phyloP scores from a whole-genome alignment of 2,888 invertebrate genomes.

The Sylvicola cinctus region DNA sequence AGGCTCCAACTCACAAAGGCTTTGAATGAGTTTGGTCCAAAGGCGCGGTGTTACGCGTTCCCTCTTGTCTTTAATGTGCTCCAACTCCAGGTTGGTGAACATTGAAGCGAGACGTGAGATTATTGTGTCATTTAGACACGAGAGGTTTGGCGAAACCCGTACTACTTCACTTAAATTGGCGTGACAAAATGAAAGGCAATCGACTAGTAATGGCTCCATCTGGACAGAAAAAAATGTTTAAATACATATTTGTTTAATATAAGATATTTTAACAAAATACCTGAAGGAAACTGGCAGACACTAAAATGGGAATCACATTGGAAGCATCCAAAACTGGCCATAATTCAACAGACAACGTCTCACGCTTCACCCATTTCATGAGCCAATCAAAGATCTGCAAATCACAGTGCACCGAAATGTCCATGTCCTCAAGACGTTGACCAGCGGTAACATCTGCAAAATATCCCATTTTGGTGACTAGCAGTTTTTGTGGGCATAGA shows the following conservation, averaged over 20 bases:
- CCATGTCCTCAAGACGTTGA: conserved; percentile 73
- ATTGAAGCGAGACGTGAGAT: conserved; percentile 59
- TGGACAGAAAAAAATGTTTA: conserved; percentile 18
- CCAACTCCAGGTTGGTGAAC: conserved; percentile 74
- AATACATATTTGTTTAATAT: conserved; percentile 3
- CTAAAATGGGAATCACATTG: conserved; percentile 80
- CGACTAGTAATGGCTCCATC: conserved; percentile 77
- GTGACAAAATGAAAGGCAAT: conserved; percentile 72
- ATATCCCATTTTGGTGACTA: conserved; percentile 86
- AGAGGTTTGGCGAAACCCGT: conserved; percentile 65
- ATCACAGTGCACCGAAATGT: conserved; percentile 93
- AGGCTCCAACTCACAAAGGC: conserved; percentile 52
- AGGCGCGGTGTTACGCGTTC: conserved; percentile 73
- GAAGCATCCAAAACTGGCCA: conserved; percentile 54
- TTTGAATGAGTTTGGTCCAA: conserved; percentile 63
- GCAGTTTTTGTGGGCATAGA: conserved; percentile 63
- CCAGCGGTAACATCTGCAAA: conserved; percentile 76
- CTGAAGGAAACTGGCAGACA: conserved; percentile 81
- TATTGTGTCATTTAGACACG: conserved; percentile 65
- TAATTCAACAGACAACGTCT: conserved; percentile 36
- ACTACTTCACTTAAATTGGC: conserved; percentile 72
- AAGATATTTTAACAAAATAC: conserved; percentile 14
- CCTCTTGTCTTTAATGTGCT: conserved; percentile 64
- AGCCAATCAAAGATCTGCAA: conserved; percentile 92
- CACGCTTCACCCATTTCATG: conserved; percentile 85